phyloP scores from a whole-genome alignment of 2,888 invertebrate species.

The Mesochorus sp. region DNA sequence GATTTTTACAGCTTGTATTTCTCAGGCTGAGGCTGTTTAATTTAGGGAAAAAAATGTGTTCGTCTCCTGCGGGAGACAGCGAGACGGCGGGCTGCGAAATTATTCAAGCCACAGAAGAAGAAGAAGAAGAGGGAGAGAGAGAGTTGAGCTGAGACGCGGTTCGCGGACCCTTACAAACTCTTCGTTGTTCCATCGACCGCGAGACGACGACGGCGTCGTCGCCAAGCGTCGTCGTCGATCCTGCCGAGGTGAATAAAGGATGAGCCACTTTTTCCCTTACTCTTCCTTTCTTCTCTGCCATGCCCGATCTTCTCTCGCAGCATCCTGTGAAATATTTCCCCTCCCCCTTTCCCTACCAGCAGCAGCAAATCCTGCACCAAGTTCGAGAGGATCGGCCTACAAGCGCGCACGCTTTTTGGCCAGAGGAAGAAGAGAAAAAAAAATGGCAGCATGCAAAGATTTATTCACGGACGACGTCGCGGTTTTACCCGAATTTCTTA shows the following conservation, averaged over 20 bases:
- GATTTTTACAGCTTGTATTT: too few species aligned
- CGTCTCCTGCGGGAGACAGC: slow-evolving; percentile 47
- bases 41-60: slow-evolving; percentile 27
- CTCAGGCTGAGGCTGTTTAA: slow-evolving; percentile 35
- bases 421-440: slow-evolving; percentile 36
- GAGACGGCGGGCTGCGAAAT: slow-evolving; percentile 53
- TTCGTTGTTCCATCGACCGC: slow-evolving; percentile 55
- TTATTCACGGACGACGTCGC: slow-evolving; percentile 39
- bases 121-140: background rate
- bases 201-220: slow-evolving; percentile 53
- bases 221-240: slow-evolving; percentile 56
- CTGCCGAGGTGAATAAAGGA: slow-evolving; percentile 69
- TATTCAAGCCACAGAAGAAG: slow-evolving; percentile 52
- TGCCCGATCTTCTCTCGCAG: slow-evolving; percentile 43
- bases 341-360: too few species aligned
- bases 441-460: slow-evolving; percentile 36
- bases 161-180: slow-evolving; percentile 53
- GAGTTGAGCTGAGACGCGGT: slow-evolving; percentile 51
- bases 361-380: slow-evolving; percentile 63
- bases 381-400: slow-evolving; percentile 42
- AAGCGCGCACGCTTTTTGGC: slow-evolving; percentile 27
- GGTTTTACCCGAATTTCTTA: slow-evolving; percentile 25
- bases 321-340: slow-evolving; percentile 55
- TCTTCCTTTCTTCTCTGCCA: slow-evolving; percentile 47
- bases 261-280: slow-evolving; percentile 67